Base-by-base conservation (phyloP, 2,113 vertebrate genomes). In the Paralichthys olivaceus region DNA sequence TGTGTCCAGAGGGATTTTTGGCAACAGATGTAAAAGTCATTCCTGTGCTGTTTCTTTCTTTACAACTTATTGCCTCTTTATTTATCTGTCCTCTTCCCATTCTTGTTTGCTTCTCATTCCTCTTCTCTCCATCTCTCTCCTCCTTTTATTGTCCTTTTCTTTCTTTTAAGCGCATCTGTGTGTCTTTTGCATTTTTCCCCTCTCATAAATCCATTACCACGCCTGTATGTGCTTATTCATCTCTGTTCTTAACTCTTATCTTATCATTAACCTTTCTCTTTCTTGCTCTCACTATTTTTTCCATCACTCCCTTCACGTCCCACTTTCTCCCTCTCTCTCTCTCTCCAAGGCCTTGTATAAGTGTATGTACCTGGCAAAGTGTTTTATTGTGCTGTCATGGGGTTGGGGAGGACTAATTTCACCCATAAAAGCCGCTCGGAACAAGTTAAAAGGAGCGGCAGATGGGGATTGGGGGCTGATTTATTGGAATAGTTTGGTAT, bases 301-400 rank as follows among this genome's bases (percentile, higher is more conserved):
- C 55, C 79, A 76, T 75, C 29, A 25, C 40, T 73, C 40, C 80
- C 58, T 57, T 81, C 61, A 28, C 72, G 67, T 37, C 37, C 47
- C 55, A 40, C 26, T 66, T 25, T 64, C 54, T 15, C 15, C 45
- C 56, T 55, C 55, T 12, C 22, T n/a, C 55, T 74, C 85, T 87
- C 80, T 77, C 91, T 90, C 86, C 54, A 55, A 89, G 85, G 90
- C 62, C 72, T 60, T 79, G 68, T 92, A 59, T 81, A 75, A 85
- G 76, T 80, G 79, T 85, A 79, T 77, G 79, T 91, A 90, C 87
- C 89, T 92, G 92, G 91, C 91, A 90, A 64, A 54, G 69, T 68
- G 58, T 91, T 93, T 93, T 91, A 93, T 89, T 81, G 75, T 61
- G 53, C 89, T 92, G 91, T 93, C 89, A 81, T 87, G 81, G 82